These are phyloP conservation scores for Spea multiplicata DNA, from an alignment of 2,113 vertebrate species.

Conservation along the genomic window DNA sequence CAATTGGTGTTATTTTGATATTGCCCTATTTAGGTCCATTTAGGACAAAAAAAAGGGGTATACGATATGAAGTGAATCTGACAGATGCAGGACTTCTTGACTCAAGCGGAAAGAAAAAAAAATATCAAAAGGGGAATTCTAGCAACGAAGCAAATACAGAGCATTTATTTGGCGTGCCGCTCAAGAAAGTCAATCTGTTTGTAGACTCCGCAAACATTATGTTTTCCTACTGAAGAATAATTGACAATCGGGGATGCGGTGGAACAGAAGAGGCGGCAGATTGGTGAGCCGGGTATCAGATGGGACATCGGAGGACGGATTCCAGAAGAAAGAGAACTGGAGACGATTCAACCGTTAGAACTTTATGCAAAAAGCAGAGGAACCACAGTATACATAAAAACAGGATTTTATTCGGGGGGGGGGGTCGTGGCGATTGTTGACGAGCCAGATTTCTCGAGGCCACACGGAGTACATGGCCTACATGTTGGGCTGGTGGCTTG, in stretches of 20 bases:
- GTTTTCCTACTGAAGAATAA: slow-evolving; percentile 39
- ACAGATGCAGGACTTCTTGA: slow-evolving; percentile 35
- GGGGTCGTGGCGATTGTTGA: no score
- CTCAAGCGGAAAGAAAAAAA: slow-evolving; percentile 17
- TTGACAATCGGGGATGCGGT: slow-evolving; percentile 28
- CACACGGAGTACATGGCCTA: no score
- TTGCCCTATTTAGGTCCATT: no score
- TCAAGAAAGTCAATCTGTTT: slow-evolving; percentile 37
- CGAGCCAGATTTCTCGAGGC: no score
- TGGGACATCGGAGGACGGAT: slow-evolving; percentile 9
- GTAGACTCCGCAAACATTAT: slow-evolving; percentile 43
- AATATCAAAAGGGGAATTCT: slow-evolving; percentile 8
- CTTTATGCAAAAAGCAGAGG: not conserved
- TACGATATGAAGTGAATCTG: not conserved
- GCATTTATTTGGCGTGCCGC: slow-evolving; percentile 27
- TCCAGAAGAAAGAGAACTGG: slow-evolving; percentile 37
- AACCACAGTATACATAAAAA: not conserved
- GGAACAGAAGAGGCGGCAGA: slow-evolving; percentile 45
- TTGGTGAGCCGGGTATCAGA: slow-evolving; percentile 40
- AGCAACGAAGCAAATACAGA: slow-evolving; percentile 20
- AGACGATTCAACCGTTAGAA: slow-evolving; percentile 25
- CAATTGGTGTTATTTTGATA: no score
- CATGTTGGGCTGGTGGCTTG: no score
- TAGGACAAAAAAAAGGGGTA: not conserved
- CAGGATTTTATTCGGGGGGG: not conserved